These are phyloP conservation scores for Orussus abietinus DNA, from an alignment of 1,140 invertebrate species.

Conservation along the genomic window DNA sequence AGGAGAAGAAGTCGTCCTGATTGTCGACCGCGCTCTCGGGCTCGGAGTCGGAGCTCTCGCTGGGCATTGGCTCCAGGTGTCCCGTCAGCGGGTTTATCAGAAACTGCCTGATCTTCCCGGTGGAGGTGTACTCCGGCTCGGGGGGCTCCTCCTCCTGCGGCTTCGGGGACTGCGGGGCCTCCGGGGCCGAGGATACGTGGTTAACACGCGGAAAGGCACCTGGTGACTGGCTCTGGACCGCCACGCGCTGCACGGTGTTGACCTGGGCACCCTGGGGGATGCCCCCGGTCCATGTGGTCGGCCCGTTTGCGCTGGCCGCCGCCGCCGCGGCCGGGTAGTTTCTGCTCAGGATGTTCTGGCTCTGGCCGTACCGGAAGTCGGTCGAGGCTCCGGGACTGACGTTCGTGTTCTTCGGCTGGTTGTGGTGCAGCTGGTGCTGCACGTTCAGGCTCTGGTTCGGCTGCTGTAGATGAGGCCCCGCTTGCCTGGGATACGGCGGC, in stretches of 20 bases:
- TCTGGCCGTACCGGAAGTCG: slow-evolving; percentile 52
- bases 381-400: slow-evolving; percentile 44
- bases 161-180: slow-evolving; percentile 20
- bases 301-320: slow-evolving; percentile 8
- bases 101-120: slow-evolving; percentile 65
- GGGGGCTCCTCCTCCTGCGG: slow-evolving; percentile 26
- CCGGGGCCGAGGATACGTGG: slow-evolving; percentile 22
- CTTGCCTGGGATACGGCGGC: slow-evolving; percentile 44
- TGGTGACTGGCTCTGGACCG: slow-evolving; percentile 27
- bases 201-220: slow-evolving; percentile 34
- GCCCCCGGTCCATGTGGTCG: no score
- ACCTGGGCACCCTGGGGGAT: slow-evolving; percentile 35
- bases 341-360: slow-evolving; percentile 51
- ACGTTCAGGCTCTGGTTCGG: slow-evolving; percentile 42
- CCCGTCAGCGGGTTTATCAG: slow-evolving; percentile 86
- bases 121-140: slow-evolving; percentile 50
- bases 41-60: slow-evolving; percentile 57
- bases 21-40: slow-evolving; percentile 53
- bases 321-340: slow-evolving; percentile 32
- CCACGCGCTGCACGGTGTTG: slow-evolving; percentile 21
- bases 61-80: slow-evolving; percentile 75
- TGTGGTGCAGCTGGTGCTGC: slow-evolving; percentile 49
- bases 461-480: slow-evolving; percentile 34
- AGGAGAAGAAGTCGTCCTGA: slow-evolving; percentile 56
- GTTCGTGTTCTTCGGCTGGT: slow-evolving; percentile 47